Percentiles rank a stretch among this genome's conserved stretches.
Evolutionary conservation across 2,113 vertebrate genomes (phyloP).

Genomic region (Ptyas mucosa): DNA sequence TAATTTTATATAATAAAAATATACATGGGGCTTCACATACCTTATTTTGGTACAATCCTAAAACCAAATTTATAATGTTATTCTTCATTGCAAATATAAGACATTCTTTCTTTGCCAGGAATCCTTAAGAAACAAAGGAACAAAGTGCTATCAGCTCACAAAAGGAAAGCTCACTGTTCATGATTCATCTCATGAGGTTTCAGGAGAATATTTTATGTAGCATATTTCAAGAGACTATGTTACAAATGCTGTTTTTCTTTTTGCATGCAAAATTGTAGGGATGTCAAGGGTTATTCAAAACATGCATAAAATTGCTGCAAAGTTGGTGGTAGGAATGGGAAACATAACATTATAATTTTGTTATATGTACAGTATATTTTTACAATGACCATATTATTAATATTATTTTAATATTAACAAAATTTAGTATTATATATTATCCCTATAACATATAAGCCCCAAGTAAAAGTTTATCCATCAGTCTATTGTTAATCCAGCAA

Average conservation of each 20-base stretch:
- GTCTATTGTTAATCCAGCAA: not conserved
- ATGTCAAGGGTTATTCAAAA: not conserved
- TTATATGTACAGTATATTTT: not conserved
- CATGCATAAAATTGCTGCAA: not conserved
- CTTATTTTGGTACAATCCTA: not conserved
- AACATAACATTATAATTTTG: not conserved
- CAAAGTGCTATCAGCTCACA: not conserved
- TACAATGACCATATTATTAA: not conserved
- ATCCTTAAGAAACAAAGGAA: not conserved
- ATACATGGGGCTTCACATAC: not conserved
- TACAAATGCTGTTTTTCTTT: not conserved
- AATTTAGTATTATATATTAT: not conserved
- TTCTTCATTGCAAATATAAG: not conserved
- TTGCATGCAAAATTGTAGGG: not conserved
- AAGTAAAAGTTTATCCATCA: not conserved
- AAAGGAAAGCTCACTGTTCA: not conserved
- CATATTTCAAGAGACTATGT: not conserved
- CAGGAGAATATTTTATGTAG: not conserved
- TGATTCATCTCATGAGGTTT: not conserved
- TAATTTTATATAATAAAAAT: not conserved
- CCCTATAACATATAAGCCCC: not conserved
- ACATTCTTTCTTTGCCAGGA: not conserved
- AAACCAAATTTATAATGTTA: not conserved
- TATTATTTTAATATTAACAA: no score
- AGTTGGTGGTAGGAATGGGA: not conserved